Evolutionary conservation across 2,888 invertebrate species (phyloP).

Genomic region (Timandra comae): DNA sequence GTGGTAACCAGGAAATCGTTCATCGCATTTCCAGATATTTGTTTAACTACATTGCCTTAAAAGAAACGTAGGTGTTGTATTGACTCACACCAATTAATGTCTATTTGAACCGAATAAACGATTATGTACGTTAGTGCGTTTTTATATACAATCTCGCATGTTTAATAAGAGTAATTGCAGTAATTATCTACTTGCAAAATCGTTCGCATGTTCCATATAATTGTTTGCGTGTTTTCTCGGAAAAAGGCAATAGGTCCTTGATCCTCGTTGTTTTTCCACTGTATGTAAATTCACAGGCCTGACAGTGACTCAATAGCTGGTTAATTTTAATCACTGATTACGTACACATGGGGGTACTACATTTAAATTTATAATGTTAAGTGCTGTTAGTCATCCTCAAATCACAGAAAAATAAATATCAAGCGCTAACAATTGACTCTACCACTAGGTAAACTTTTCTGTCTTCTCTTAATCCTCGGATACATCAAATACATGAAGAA

Average conservation of each 20-base stretch:
- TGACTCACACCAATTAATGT: neutral
- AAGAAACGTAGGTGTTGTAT: constrained; percentile 5
- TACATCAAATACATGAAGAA: no score
- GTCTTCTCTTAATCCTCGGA: no score
- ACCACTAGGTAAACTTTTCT: no score
- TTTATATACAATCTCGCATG: no score
- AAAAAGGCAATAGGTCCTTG: constrained; percentile 27
- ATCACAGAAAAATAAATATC: no score
- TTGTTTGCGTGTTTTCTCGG: constrained; percentile 33
- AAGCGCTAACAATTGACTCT: no score
- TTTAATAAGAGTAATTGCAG: neutral
- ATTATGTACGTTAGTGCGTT: neutral
- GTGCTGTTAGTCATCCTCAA: no score
- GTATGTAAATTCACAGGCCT: constrained; percentile 43
- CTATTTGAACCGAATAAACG: constrained; percentile 1
- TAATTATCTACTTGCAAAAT: constrained; percentile 19
- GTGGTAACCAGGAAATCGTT: constrained; percentile 14
- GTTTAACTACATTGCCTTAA: constrained; percentile 2
- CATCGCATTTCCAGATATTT: constrained; percentile 7
- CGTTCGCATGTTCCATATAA: constrained; percentile 26
- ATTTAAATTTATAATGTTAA: constrained; percentile 16
- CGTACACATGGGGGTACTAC: constrained; percentile 27
- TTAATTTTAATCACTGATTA: constrained; percentile 34
- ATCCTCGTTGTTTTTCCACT: constrained; percentile 38
- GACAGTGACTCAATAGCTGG: constrained; percentile 43